phyloP scores from a whole-genome alignment of 2,797 vertebrate genomes.

The Poecilia picta region DNA sequence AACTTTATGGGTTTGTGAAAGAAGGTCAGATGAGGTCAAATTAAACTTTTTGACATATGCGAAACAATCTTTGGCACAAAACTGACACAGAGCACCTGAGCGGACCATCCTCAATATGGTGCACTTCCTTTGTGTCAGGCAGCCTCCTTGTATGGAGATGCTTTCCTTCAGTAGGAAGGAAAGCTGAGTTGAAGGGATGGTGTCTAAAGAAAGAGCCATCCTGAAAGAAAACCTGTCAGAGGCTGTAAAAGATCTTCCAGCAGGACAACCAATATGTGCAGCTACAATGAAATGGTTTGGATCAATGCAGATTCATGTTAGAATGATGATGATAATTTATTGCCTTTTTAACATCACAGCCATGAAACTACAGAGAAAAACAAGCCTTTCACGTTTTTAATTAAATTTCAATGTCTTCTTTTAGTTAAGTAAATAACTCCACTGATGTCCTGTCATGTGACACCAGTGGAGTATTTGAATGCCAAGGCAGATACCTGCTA shows the following conservation, averaged over 20 bases:
- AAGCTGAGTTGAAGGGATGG: not conserved
- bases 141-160: not conserved
- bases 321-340: not conserved
- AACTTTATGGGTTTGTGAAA: not conserved
- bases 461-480: not conserved
- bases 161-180: not conserved
- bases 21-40: not conserved
- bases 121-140: not conserved
- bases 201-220: not conserved
- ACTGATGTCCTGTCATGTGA: not conserved
- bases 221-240: not conserved
- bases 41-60: not conserved
- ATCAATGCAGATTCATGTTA: not conserved
- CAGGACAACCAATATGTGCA: not conserved
- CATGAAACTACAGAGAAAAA: not conserved
- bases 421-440: not conserved
- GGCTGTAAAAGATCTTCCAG: not conserved
- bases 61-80: not conserved
- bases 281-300: not conserved
- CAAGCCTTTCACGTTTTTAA: not conserved
- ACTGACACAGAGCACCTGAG: not conserved
- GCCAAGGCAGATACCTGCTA: not conserved
- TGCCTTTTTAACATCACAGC: not conserved
- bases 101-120: not conserved
- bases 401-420: not conserved